These are phyloP conservation scores for Myotis myotis DNA, from an alignment of 2,797 vertebrate species.

Conservation along the genomic window DNA sequence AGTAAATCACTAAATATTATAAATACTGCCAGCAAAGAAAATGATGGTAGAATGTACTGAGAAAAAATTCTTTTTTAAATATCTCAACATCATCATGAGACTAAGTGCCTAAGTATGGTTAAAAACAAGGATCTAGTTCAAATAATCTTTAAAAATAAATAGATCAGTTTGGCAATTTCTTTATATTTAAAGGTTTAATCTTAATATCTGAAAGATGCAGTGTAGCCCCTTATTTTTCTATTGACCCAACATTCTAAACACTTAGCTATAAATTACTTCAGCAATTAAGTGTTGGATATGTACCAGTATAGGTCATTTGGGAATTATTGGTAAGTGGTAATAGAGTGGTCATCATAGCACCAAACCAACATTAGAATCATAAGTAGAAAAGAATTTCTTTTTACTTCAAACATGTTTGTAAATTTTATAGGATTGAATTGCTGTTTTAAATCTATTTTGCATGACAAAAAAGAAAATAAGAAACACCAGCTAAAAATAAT, in stretches of 20 bases:
- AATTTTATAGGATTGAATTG: not conserved
- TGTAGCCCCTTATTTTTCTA: not conserved
- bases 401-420: constrained; percentile 18
- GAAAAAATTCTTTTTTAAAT: not conserved
- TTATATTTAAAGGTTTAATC: not conserved
- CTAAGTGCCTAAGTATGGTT: not conserved
- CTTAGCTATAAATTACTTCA: not conserved
- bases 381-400: not conserved
- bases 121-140: constrained; percentile 28
- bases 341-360: not conserved
- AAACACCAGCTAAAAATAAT: constrained; percentile 38
- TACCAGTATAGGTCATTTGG: not conserved
- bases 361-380: not conserved
- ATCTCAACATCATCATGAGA: not conserved
- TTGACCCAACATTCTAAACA: not conserved
- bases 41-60: not conserved
- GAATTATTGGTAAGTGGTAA: not conserved
- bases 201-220: not conserved
- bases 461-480: constrained; percentile 27
- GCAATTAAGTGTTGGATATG: not conserved
- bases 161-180: not conserved
- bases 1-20: not conserved
- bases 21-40: not conserved
- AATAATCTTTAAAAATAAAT: not conserved
- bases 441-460: constrained; percentile 29